A percentile compares a stretch with the other conserved stretches of the same genome.
Evolutionary conservation across 1,140 invertebrate genomes (phyloP).

Genomic region (Drosophila sp.): DNA sequence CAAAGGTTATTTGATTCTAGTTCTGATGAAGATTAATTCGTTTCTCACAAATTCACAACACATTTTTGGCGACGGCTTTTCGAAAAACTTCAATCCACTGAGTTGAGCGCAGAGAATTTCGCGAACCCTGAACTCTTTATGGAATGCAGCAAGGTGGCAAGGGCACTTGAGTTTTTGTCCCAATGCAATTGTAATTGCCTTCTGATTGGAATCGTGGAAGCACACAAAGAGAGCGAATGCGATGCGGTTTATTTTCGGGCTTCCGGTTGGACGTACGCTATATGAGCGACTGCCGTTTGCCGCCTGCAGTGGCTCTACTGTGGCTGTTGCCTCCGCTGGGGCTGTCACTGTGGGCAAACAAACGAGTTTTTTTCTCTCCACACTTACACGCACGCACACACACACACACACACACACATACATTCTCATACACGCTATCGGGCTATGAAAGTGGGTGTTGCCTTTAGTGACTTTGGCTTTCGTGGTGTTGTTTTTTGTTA

Average conservation of each 20-base stretch:
- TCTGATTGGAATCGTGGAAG: slow-evolving; percentile 72
- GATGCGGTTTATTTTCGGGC: slow-evolving; percentile 52
- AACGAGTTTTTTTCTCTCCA: slow-evolving; percentile 61
- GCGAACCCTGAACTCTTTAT: slow-evolving; percentile 9
- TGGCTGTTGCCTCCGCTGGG: slow-evolving; percentile 21
- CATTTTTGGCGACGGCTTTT: slow-evolving; percentile 73
- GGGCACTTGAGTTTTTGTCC: slow-evolving; percentile 14
- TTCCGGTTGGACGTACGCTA: slow-evolving; percentile 73
- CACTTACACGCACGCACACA: slow-evolving; percentile 21
- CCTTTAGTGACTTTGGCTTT: slow-evolving; percentile 35
- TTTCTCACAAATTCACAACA: slow-evolving; percentile 1
- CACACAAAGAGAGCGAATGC: slow-evolving; percentile 54
- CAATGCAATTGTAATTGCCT: slow-evolving; percentile 36
- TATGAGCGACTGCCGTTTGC: slow-evolving; percentile 57
- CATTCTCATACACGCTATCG: slow-evolving; percentile 34
- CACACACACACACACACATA: slow-evolving; percentile 10
- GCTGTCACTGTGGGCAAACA: slow-evolving; percentile 65
- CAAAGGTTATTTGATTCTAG: slow-evolving; percentile 31
- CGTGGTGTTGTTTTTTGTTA: slow-evolving; percentile 17
- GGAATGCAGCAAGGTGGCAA: neutral
- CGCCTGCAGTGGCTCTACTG: slow-evolving; percentile 2
- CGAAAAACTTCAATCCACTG: slow-evolving; percentile 18
- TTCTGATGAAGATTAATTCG: slow-evolving; percentile 30
- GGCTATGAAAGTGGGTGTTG: slow-evolving; percentile 70
- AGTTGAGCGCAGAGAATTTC: slow-evolving; percentile 23